A percentile compares a stretch with the other conserved stretches of the same genome.
phyloP scores from a whole-genome alignment of 2,113 vertebrate species.

The Phocoena phocoena region DNA sequence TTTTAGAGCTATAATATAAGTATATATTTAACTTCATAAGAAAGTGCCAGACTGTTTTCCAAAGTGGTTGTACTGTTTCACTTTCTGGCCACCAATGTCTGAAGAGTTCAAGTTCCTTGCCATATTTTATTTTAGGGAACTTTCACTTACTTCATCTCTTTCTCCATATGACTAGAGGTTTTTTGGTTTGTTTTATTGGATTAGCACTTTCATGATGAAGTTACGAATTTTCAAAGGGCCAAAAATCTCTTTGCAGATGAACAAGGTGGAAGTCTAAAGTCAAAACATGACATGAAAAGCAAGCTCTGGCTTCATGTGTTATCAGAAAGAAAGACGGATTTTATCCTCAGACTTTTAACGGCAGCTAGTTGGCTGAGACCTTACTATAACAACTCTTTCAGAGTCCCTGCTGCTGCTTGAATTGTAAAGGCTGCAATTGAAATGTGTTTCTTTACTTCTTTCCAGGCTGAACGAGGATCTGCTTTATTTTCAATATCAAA shows the following conservation, averaged over 20 bases:
- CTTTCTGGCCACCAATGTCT: neutral
- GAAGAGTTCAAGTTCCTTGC: neutral
- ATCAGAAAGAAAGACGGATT: neutral
- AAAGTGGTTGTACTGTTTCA: neutral
- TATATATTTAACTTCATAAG: neutral
- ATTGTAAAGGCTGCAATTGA: constrained; percentile 92
- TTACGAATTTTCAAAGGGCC: neutral
- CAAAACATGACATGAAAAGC: constrained; percentile 35
- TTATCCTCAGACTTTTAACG: neutral
- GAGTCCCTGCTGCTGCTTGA: constrained; percentile 90
- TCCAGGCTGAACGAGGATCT: constrained; percentile 86
- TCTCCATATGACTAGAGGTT: neutral
- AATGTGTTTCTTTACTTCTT: constrained; percentile 92
- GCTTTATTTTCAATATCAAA: constrained; percentile 89
- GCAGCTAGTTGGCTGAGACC: neutral
- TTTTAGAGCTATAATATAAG: neutral
- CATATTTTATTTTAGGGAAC: neutral
- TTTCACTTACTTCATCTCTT: neutral
- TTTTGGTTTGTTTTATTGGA: neutral
- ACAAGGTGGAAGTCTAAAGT: neutral
- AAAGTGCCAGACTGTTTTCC: neutral
- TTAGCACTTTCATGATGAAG: neutral
- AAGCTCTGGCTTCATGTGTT: neutral
- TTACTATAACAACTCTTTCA: constrained; percentile 82
- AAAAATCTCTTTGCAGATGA: neutral